Evolutionary conservation across 2,113 vertebrate genomes (phyloP), one percentile per base, ranked within the genome.

Genomic region (Equus przewalskii): DNA sequence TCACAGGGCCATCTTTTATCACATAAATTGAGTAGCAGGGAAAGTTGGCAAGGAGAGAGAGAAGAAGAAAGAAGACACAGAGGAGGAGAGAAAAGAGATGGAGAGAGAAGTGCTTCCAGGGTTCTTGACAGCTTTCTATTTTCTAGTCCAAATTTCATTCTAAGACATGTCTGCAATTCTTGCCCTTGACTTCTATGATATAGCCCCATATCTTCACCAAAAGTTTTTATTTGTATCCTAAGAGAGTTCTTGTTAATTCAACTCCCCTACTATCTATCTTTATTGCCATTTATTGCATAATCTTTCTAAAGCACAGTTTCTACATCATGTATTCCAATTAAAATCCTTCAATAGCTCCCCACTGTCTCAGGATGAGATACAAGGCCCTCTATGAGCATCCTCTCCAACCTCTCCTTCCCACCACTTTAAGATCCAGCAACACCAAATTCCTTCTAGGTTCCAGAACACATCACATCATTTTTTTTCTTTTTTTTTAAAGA

Each of bases 261-360:
- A 51, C 30, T 73, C 49, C 64, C 80, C 28, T 92, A 91, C 12
- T 73, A 67, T 16, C 65, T 70, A 30, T 73, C 30, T 84, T 89
- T 72, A 82, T 44, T 84, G 49, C 18, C 33, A 80, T 41, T 44
- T 83, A 64, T 7, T 24, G 5, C 19, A 65, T 79, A 36, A 82
- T 69, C n/a, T 86, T 79, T 91, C n/a, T 72, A 80, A 90, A 85
- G 19, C 33, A 62, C 88, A 65, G 72, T 80, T 89, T 69, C 79
- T n/a, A 70, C 4, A 58, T 80, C 62, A 78, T 30, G 54, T 67
- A 58, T 33, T 44, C 16, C 78, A 93, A 56, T 69, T 41, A 82
- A 93, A 84, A 83, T 78, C 30, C 54, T 78, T 70, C 33, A 67
- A 10, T 5, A 73, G 33, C 1, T 93, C 30, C 54, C 65, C 46